Evolutionary conservation across 92 coral and sea anemone genomes (phyloP).

Genomic region (Nematostella vectensis): DNA sequence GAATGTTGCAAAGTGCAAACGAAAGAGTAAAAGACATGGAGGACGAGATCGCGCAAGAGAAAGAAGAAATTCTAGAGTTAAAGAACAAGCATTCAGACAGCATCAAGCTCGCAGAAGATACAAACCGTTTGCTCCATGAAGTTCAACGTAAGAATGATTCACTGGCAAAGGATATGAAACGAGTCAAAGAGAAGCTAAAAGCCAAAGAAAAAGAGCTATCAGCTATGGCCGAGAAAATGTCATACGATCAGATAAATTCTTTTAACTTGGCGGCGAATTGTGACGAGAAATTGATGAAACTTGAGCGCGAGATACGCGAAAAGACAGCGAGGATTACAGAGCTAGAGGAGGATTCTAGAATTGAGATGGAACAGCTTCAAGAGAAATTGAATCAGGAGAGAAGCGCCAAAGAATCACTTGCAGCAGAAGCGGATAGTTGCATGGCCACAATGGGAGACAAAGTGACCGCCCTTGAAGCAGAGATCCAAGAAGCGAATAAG

Average conservation of each 20-base stretch:
- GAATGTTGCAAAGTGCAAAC: constrained; percentile 35
- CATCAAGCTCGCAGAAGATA: constrained; percentile 31
- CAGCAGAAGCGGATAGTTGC: constrained; percentile 78
- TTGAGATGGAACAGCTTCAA: constrained; percentile 53
- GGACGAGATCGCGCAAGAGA: constrained; percentile 22
- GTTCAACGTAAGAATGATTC: constrained; percentile 28
- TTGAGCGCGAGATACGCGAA: constrained; percentile 46
- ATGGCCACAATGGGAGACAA: constrained; percentile 39
- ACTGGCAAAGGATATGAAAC: constrained; percentile 35
- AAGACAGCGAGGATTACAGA: constrained; percentile 22
- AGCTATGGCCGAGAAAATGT: constrained; percentile 40
- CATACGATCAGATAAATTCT: constrained; percentile 40
- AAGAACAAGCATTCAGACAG: constrained; percentile 25
- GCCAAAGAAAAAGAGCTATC: constrained; percentile 32
- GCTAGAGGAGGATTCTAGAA: constrained; percentile 47
- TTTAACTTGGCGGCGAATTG: constrained; percentile 25
- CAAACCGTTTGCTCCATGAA: constrained; percentile 30
- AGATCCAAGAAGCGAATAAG: constrained; percentile 31
- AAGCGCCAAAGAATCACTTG: constrained; percentile 49
- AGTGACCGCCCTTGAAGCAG: constrained; percentile 43
- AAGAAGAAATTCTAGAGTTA: constrained; percentile 28
- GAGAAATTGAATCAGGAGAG: constrained; percentile 59
- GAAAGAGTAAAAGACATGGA: constrained; percentile 48
- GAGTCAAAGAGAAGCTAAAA: constrained; percentile 20
- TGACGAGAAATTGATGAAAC: constrained; percentile 53